These are phyloP conservation scores for Stichodactyla helianthus DNA, from an alignment of 64 coral and sea anemone genomes.

Conservation along the genomic window DNA sequence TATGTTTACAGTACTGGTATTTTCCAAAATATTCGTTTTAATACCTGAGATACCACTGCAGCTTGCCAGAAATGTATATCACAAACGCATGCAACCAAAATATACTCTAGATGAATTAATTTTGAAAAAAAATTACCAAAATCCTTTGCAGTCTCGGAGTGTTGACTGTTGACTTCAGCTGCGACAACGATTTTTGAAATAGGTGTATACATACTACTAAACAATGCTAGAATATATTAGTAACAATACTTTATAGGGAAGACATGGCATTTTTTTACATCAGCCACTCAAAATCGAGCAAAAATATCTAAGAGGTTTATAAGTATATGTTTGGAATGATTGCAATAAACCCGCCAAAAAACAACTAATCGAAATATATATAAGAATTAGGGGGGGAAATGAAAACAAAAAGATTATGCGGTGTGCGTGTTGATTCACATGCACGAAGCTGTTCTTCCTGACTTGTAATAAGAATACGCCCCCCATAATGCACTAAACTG, in stretches of 20 bases:
- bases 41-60: too few relatives aligned
- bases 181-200: too few relatives aligned
- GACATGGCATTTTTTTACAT: background rate
- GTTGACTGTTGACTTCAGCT: too few relatives aligned
- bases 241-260: background rate
- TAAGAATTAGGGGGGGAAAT: background rate
- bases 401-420: background rate
- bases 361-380: background rate
- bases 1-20: too few relatives aligned
- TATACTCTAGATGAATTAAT: too few relatives aligned
- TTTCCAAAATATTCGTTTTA: too few relatives aligned
- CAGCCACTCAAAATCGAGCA: background rate
- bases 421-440: background rate
- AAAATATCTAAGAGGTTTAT: conserved; percentile 7
- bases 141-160: too few relatives aligned
- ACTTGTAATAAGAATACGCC: background rate
- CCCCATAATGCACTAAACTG: background rate
- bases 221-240: too few relatives aligned
- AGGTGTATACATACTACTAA: too few relatives aligned
- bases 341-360: background rate
- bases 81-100: too few relatives aligned
- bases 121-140: too few relatives aligned
- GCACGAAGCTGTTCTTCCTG: background rate
- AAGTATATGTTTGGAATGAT: conserved; percentile 10
- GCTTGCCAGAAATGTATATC: too few relatives aligned